Percentiles rank a stretch among this genome's conserved stretches.
phyloP scores from a whole-genome alignment of 2,797 vertebrate genomes.

The Scolopax bukidnonensis region DNA sequence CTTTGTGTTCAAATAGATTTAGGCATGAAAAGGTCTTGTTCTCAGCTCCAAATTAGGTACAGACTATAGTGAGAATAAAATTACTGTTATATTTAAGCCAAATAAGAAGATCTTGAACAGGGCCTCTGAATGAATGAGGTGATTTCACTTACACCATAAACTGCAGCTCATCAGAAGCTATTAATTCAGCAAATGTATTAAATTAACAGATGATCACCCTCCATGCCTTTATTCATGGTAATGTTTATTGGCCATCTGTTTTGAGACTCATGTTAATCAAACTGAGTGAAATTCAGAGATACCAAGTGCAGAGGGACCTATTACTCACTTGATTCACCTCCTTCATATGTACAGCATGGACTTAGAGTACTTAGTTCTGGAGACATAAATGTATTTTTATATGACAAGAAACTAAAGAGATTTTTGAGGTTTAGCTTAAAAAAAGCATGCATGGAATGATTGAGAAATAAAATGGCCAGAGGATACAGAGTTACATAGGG shows the following conservation, averaged over 20 bases:
- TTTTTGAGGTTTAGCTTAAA: not conserved
- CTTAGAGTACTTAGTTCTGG: not conserved
- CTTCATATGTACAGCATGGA: not conserved
- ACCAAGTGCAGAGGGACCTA: not conserved
- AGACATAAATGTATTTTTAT: not conserved
- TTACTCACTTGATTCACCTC: not conserved
- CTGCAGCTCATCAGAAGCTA: not conserved
- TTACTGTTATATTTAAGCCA: not conserved
- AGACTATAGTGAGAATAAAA: not conserved
- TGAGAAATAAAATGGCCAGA: not conserved
- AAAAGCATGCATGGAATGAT: fast-evolving
- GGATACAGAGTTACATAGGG: fast-evolving
- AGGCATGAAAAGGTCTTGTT: not conserved
- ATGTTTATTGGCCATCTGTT: not conserved
- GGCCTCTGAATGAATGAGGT: not conserved
- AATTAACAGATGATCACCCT: not conserved
- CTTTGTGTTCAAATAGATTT: not conserved
- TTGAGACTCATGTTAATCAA: not conserved
- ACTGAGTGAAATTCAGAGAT: not conserved
- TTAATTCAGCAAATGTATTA: not conserved
- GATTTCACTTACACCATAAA: not conserved
- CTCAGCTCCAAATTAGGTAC: not conserved
- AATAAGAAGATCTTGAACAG: not conserved
- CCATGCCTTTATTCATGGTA: not conserved
- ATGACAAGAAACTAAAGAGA: not conserved